Base-by-base conservation (phyloP, 2,797 vertebrate genomes). In the Limnodromus scolopaceus region DNA sequence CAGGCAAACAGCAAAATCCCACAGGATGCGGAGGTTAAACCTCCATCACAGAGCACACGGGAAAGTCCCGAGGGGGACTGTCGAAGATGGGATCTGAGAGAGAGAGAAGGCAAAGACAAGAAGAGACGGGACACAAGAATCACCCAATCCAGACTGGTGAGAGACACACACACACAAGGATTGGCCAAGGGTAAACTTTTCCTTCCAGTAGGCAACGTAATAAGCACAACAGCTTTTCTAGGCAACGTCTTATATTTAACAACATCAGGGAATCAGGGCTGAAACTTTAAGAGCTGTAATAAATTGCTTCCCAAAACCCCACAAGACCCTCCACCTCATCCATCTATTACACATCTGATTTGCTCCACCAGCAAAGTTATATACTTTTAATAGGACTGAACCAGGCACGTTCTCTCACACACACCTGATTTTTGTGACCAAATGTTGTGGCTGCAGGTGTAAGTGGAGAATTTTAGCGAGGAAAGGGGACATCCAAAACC, bases 51-150 rank as follows among this genome's bases (percentile, higher is more conserved):
- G 19, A 41, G 6, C 28, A 30, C 11, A 1, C 1, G 16, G 55
- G 9, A 53, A 38, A 36, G 30, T 38, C 36, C 38, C 16, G 0
- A 0, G 36, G 18, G 2, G 18, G 13, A 11, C 34, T 12, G 4
- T 17, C 4, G 1, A 65, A 58, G 49, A n/a, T 1, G 10, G 19
- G 39, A n/a, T 54, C 25, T 22, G 65, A 49, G n/a, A 60, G 19
- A 60, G 19, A 36, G 19, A n/a, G 16, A 54, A 34, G 30, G 51
- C 32, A 53, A 58, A 53, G 30, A 45, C 27, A n/a, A 43, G 38
- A 48, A 6, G 12, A 43, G 9, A 23, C 0, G 0, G 0, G 49
- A 41, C n/a, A 41, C 3, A 30, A 25, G 10, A 54, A 6, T 4
- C 25, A 54, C 39, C 51, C 24, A 5, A 17, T 6, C 30, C 14